Conservation (phyloP, 2,797 vertebrate genomes). For the Corythornis leucogaster region DNA sequence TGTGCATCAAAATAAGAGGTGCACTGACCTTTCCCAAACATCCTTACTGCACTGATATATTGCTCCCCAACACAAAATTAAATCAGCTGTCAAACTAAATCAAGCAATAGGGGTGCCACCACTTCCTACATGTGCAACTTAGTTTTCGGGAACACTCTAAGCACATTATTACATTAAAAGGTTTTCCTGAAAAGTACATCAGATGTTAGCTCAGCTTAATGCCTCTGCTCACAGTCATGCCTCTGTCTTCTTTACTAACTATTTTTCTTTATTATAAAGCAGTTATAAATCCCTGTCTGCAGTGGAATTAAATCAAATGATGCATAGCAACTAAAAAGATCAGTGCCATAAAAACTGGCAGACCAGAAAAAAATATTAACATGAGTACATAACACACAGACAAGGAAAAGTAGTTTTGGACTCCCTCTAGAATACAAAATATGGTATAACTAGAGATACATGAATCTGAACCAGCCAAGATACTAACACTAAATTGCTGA, state of each 20-base stretch:
- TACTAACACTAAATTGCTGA: not conserved
- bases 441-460: not conserved
- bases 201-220: not conserved
- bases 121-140: not conserved
- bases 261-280: conserved; percentile 17
- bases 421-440: conserved; percentile 20
- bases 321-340: conserved; percentile 45
- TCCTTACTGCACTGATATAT: not conserved
- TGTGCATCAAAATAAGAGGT: not conserved
- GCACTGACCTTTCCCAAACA: not conserved
- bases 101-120: not conserved
- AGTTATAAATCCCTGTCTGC: conserved; percentile 12
- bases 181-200: not conserved
- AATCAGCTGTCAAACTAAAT: not conserved
- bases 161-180: not conserved
- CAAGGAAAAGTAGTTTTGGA: conserved; percentile 30
- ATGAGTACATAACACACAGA: not conserved
- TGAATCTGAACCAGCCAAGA: not conserved
- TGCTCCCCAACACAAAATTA: not conserved
- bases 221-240: not conserved
- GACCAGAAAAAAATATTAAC: conserved; percentile 58
- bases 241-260: not conserved
- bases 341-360: conserved; percentile 47
- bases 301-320: conserved; percentile 50
- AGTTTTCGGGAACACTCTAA: not conserved